These are phyloP conservation scores for Drosophila virilis DNA, from an alignment of 1,140 invertebrate species.

Conservation along the genomic window DNA sequence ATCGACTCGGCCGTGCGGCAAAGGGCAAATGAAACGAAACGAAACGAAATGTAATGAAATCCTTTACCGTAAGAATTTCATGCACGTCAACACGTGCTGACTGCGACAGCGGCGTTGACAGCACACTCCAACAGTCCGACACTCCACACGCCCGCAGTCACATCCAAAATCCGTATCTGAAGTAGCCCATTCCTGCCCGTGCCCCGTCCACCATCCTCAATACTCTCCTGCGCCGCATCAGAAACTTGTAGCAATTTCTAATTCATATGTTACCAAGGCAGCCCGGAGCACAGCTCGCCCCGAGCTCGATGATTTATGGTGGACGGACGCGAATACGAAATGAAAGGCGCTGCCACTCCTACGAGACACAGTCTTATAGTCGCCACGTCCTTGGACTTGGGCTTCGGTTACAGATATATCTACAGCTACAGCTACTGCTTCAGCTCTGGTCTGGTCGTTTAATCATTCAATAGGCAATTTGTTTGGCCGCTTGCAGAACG, in stretches of 20 bases:
- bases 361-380: constrained; percentile 22
- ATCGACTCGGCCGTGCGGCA: constrained; percentile 67
- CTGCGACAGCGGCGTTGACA: constrained; percentile 68
- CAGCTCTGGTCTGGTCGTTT: constrained; percentile 39
- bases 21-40: constrained; percentile 44
- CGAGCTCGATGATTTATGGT: constrained; percentile 73
- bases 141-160: background rate
- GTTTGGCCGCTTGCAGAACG: constrained; percentile 52
- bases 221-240: background rate
- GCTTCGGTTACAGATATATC: background rate
- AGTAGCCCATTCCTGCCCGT: background rate
- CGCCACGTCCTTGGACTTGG: background rate
- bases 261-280: constrained; percentile 73
- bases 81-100: constrained; percentile 78
- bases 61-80: constrained; percentile 81
- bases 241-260: constrained; percentile 74
- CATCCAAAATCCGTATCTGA: background rate
- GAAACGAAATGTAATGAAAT: constrained; percentile 71
- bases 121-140: constrained; percentile 17
- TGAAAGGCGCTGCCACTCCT: constrained; percentile 42
- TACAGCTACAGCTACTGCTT: constrained; percentile 16
- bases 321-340: constrained; percentile 70
- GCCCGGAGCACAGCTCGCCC: constrained; percentile 6
- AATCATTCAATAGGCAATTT: constrained; percentile 83
- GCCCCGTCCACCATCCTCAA: too few relatives aligned